These are phyloP conservation scores for Anguilla rostrata DNA, from an alignment of 2,113 vertebrate species.

Conservation along the genomic window DNA sequence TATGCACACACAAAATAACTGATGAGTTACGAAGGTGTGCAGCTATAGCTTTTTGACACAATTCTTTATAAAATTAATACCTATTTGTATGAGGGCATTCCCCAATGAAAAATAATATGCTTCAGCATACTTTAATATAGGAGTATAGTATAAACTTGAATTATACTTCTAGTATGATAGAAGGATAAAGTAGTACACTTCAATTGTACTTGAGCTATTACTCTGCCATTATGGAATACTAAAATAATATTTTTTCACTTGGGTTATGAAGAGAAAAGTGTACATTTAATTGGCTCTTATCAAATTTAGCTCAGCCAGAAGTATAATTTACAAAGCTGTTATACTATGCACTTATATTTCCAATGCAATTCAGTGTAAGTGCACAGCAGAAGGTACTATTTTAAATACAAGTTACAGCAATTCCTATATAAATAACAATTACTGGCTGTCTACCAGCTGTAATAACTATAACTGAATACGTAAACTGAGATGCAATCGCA, in stretches of 20 bases:
- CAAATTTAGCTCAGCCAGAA: neutral
- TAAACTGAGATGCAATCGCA: neutral
- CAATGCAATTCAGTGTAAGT: neutral
- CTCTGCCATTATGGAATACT: too few species aligned
- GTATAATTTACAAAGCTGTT: neutral
- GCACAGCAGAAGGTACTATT: neutral
- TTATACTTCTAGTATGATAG: too few species aligned
- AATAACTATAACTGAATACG: neutral
- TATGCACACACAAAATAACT: slow-evolving; percentile 14
- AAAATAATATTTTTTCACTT: too few species aligned
- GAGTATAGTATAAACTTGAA: neutral
- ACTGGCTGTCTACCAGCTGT: neutral
- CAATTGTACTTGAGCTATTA: too few species aligned
- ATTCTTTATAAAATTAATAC: neutral
- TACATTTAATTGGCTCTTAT: too few species aligned
- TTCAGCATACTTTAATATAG: neutral
- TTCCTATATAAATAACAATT: neutral
- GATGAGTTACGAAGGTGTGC: too few species aligned
- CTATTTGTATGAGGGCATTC: neutral
- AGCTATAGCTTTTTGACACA: neutral
- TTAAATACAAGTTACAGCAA: neutral
- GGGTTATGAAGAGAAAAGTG: too few species aligned
- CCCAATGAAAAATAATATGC: too few species aligned
- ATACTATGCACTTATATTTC: too few species aligned
- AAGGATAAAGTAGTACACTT: too few species aligned